Conservation (phyloP, 2,797 vertebrate genomes). For the Crenichthys baileyi region DNA sequence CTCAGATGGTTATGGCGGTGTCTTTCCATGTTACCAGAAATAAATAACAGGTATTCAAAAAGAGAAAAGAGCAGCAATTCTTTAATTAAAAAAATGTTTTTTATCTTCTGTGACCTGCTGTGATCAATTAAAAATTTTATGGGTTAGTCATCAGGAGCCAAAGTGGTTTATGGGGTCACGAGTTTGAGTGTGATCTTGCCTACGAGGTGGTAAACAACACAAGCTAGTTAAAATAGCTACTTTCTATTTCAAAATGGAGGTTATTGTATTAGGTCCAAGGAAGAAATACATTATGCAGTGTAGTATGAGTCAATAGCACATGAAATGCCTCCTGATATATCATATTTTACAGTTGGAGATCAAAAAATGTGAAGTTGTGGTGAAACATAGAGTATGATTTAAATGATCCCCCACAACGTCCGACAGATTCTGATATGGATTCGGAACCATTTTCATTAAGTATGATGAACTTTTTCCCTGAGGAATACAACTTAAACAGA, state of each 20-base stretch:
- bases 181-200: conserved; percentile 16
- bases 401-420: background rate
- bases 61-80: background rate
- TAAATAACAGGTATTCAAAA: background rate
- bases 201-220: conserved; percentile 27
- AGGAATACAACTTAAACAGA: background rate
- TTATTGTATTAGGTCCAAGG: background rate
- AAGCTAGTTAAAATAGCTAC: background rate
- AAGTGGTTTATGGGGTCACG: conserved; percentile 30
- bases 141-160: conserved; percentile 35
- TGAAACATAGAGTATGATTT: background rate
- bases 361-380: background rate
- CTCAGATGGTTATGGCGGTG: conserved; percentile 46
- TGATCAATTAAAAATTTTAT: conserved; percentile 57
- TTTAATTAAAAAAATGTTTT: conserved; percentile 27
- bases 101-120: conserved; percentile 16
- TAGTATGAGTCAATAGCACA: background rate
- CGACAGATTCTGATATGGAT: background rate
- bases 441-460: background rate
- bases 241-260: background rate
- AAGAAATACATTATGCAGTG: background rate
- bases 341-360: background rate
- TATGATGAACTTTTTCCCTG: background rate
- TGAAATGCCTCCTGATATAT: background rate
- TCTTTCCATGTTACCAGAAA: conserved; percentile 3